phyloP scores from a whole-genome alignment of 2,888 invertebrate species.

The Strigamia transsilvanica region DNA sequence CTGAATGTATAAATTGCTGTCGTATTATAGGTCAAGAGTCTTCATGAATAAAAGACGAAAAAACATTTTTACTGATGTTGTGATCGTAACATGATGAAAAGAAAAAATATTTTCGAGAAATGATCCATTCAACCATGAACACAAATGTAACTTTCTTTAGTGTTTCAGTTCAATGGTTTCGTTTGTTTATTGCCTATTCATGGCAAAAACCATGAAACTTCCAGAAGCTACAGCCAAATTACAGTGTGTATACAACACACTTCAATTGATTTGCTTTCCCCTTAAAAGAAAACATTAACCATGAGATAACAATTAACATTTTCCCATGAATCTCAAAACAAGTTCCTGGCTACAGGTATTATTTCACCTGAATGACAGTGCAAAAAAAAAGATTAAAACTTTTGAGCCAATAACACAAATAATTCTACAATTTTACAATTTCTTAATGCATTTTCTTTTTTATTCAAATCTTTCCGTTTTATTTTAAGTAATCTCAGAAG shows the following conservation, averaged over 20 bases:
- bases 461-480: background rate
- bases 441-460: background rate
- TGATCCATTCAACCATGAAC: background rate
- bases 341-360: no score
- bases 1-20: background rate
- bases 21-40: constrained; percentile 24
- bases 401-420: background rate
- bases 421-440: no score
- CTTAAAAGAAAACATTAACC: background rate
- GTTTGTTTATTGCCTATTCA: background rate
- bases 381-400: background rate
- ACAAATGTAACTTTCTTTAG: background rate
- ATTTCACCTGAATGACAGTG: background rate
- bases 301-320: background rate
- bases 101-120: background rate
- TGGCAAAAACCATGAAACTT: background rate
- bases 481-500: background rate
- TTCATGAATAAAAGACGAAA: background rate
- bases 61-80: background rate
- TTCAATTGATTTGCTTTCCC: constrained; percentile 6
- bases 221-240: background rate
- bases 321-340: background rate
- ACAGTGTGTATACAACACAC: background rate
- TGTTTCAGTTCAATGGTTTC: background rate
- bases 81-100: constrained; percentile 1